A percentile compares a stretch with the other conserved stretches of the same genome.
Conservation (phyloP, 2,113 vertebrate genomes). For the Enhydra lutris region DNA sequence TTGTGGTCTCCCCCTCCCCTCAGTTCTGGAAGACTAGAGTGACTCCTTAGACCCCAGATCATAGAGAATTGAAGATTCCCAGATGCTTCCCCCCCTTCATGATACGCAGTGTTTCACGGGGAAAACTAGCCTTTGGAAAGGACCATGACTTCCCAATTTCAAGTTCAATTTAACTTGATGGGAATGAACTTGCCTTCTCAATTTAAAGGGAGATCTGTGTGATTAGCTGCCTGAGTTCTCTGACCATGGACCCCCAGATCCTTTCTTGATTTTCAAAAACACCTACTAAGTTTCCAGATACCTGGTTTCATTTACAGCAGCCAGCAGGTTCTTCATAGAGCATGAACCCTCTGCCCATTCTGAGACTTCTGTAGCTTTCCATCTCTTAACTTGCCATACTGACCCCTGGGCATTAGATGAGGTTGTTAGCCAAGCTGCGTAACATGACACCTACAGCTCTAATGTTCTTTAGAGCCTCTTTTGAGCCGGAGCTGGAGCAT, state of each 20-base stretch:
- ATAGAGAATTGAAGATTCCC: background rate
- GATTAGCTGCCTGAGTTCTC: conserved; percentile 47
- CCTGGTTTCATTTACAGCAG: background rate
- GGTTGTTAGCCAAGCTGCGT: conserved; percentile 28
- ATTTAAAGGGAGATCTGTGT: conserved; percentile 58
- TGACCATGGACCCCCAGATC: background rate
- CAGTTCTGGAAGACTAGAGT: background rate
- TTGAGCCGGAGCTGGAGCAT: background rate
- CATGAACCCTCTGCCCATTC: conserved; percentile 14
- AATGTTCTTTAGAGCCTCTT: conserved; percentile 21
- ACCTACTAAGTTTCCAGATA: conserved; percentile 67
- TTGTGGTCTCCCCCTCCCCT: background rate
- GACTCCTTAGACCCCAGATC: background rate
- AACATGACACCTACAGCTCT: conserved; percentile 35
- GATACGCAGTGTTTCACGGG: conserved; percentile 3
- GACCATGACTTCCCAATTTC: conserved; percentile 57
- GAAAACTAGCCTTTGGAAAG: conserved; percentile 42
- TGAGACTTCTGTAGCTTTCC: conserved; percentile 59
- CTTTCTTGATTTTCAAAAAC: conserved; percentile 61
- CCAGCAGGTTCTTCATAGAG: conserved; percentile 51
- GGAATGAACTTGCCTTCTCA: conserved; percentile 53
- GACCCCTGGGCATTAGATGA: conserved; percentile 51
- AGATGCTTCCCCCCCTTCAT: background rate
- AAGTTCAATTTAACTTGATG: conserved; percentile 55
- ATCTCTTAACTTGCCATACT: conserved; percentile 32